Percentiles rank a stretch among this genome's conserved stretches.
These are phyloP conservation scores for Sinella curviseta DNA, from an alignment of 1,140 invertebrate genomes.

Conservation along the genomic window DNA sequence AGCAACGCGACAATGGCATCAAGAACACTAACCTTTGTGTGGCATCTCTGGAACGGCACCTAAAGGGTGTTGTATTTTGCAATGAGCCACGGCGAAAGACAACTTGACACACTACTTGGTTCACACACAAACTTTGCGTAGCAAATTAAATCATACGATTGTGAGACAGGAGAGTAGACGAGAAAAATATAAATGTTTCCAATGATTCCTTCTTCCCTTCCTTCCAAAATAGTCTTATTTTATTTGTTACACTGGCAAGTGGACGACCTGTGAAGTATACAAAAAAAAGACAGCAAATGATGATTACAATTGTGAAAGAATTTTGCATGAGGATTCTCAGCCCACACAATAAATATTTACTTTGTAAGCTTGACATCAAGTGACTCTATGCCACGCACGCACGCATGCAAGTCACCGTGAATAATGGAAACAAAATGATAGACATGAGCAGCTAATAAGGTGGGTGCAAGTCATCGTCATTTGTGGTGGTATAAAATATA, in stretches of 20 bases:
- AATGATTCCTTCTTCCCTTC: too few species aligned
- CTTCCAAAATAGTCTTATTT: too few species aligned
- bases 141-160: background rate
- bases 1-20: background rate
- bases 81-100: constrained; percentile 59
- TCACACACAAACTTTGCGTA: constrained; percentile 38
- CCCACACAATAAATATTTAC: too few species aligned
- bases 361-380: too few species aligned
- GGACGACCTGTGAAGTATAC: too few species aligned
- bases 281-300: too few species aligned
- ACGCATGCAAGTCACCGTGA: constrained; percentile 52
- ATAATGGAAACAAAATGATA: constrained; percentile 58
- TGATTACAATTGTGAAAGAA: too few species aligned
- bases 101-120: constrained; percentile 42
- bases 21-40: constrained; percentile 64
- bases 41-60: constrained; percentile 69
- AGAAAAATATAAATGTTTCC: too few species aligned
- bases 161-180: too few species aligned
- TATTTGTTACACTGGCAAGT: too few species aligned
- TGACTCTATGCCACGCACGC: background rate
- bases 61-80: constrained; percentile 59
- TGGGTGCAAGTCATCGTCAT: constrained; percentile 2
- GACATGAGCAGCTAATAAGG: constrained; percentile 22
- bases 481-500: background rate
- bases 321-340: too few species aligned